Evolutionary conservation across 2,888 invertebrate species (phyloP), one percentile per base, ranked within the genome.

Genomic region (Myopa testacea): DNA sequence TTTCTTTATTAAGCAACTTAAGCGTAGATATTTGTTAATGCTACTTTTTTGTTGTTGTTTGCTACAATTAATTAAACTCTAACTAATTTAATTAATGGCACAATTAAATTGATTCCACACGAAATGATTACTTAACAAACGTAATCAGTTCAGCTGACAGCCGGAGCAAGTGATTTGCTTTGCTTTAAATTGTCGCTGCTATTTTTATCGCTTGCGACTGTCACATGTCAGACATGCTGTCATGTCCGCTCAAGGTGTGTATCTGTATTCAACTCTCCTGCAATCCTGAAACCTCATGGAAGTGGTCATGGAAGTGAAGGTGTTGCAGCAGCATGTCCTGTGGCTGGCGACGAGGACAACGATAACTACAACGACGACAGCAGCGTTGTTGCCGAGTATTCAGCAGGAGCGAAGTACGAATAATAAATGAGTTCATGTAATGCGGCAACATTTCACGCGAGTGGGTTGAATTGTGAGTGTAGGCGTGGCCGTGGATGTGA

Each of bases 81-180:
- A 62, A n/a, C 34, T 62, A 62, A 62, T 19, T 26, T n/a, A 62
- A 62, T 26, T 62, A n/a, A 19, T 26, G 34, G 16, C 7, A 50
- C 26, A 8, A 62, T 62, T 26, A 62, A 62, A 26, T 62, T n/a
- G 19, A 34, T 19, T 34, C n/a, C 19, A n/a, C 45, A 3, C 45
- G 10, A 45, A 45, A 10, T 45, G 45, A 45, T 45, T 3, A 55
- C 80, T 80, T 85, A 83, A 83, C 85, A 83, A 82, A 84, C 83
- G 84, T 84, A 84, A n/a, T 79, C 77, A 80, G 78, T 81, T 75
- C 37, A 68, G 45, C 14, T 68, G 69, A 75, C 58, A 55, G 19
- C 75, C 67, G 55, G 67, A 65, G 34, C 40, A 69, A 75, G 68
- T 75, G 60, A 75, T 68, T 75, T 68, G 75, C 34, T 6, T 37